Base-by-base conservation (phyloP, 2,888 invertebrate species). In the Teleiodes luculella region DNA sequence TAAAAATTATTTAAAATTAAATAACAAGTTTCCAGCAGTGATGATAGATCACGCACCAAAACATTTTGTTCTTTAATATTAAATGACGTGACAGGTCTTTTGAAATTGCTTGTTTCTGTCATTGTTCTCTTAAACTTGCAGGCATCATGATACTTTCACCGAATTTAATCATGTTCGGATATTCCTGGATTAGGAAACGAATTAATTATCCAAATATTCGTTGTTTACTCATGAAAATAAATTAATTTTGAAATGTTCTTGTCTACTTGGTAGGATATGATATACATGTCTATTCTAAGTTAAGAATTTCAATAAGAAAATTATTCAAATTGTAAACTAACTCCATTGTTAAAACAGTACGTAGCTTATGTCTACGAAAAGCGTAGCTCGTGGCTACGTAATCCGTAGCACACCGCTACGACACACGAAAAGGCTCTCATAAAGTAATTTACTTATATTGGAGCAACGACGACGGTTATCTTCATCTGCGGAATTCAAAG, bases 41-140 rank as follows among this genome's bases (percentile, higher is more conserved):
- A 76, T 86, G 88, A 87, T 84, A 85, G 86, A 88, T 88, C 79
- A 85, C 82, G 72, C 70, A 77, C 72, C 76, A 70, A 72, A 55
- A 51, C 55, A 41, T 48, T 49, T 35, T 61, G 61, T 63, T 62
- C 63, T 66, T 65, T 67, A 65, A 66, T 66, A 65, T 61, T 57
- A 50, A 53, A 49, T 41, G 57, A 51, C 52, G 47, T 41, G 57
- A 51, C 52, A 50, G 16, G 13, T 28, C 39, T 55, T 50, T 53
- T 56, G 55, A 60, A 65, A 63, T 70, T 66, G 66, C 64, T 49
- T n/a, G n/a, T 14, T 11, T 28, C 28, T 49, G 49, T 37, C 49
- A 49, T 37, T 18, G 16, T n/a, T 11, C 11, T 7, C 8, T 13
- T 13, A 24, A 31, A 30, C n/a, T 43, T 28, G n/a, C 43, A 43